phyloP scores from a whole-genome alignment of 2,888 invertebrate genomes.

The Diarsia mendica region DNA sequence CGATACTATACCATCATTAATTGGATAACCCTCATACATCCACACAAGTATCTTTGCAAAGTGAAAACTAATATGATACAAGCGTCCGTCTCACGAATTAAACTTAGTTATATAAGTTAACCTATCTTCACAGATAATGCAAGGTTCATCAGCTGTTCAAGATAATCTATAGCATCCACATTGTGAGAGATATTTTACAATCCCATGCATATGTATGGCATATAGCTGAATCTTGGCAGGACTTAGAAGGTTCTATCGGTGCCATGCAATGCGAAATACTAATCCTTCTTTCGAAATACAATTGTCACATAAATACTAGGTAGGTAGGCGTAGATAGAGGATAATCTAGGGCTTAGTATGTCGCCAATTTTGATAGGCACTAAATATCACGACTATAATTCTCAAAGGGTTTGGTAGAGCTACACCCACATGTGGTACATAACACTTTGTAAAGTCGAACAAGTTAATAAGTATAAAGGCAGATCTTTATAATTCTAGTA shows the following conservation, averaged over 20 bases:
- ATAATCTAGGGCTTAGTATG: conserved; percentile 4
- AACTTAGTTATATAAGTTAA: background rate
- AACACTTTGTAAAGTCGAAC: too few species aligned
- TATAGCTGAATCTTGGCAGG: conserved; percentile 53
- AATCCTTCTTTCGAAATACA: conserved; percentile 35
- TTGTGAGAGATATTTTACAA: conserved; percentile 33
- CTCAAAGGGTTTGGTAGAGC: too few species aligned
- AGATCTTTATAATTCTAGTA: too few species aligned
- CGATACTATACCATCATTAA: background rate
- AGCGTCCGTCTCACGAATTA: background rate
- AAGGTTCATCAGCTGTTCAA: conserved; percentile 3
- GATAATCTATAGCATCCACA: conserved; percentile 1
- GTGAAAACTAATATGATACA: background rate
- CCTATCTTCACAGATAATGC: background rate
- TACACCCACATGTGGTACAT: too few species aligned
- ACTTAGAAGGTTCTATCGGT: conserved; percentile 31
- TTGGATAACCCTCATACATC: background rate
- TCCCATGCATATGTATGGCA: conserved; percentile 49
- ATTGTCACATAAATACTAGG: conserved; percentile 29
- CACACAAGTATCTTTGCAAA: background rate
- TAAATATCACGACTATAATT: background rate
- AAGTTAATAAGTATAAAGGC: too few species aligned
- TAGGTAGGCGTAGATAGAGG: conserved; percentile 22
- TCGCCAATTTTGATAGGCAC: conserved; percentile 11
- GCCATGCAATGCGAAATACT: conserved; percentile 33